Evolutionary conservation across 2,888 invertebrate genomes (phyloP).

Genomic region (Drosophila algonquin): DNA sequence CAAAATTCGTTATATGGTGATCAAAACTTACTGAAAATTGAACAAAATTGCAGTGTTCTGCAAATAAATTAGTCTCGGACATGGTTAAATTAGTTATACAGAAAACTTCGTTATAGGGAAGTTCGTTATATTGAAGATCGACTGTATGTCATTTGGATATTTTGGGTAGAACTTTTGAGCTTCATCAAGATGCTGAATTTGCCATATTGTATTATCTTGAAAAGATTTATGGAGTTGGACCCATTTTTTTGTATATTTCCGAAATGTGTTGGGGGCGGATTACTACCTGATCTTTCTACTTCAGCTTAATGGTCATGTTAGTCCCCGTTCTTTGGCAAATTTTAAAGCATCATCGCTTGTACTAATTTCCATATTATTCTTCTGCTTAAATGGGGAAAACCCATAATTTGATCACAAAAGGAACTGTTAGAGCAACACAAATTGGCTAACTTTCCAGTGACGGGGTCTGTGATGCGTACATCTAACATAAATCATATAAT

Average conservation of each 20-base stretch:
- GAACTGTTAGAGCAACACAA: neutral
- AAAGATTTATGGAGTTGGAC: too few species aligned
- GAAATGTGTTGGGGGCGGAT: neutral
- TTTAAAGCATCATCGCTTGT: neutral
- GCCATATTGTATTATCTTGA: too few species aligned
- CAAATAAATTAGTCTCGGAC: too few species aligned
- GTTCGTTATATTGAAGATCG: too few species aligned
- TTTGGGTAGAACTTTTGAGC: too few species aligned
- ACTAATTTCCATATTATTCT: constrained; percentile 15
- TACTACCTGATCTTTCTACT: neutral
- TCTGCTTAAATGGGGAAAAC: constrained; percentile 14
- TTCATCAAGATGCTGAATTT: too few species aligned
- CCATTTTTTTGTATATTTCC: neutral
- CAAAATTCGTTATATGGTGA: too few species aligned
- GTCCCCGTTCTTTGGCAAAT: neutral
- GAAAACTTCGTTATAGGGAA: too few species aligned
- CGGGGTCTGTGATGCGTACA: constrained; percentile 19
- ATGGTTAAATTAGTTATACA: too few species aligned
- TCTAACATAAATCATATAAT: constrained; percentile 23
- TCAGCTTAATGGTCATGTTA: neutral
- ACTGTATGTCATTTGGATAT: too few species aligned
- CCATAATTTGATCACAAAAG: constrained; percentile 9
- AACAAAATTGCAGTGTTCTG: too few species aligned
- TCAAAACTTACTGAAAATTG: too few species aligned
- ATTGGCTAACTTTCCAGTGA: constrained; percentile 32